Percentiles rank a stretch among this genome's conserved stretches.
Evolutionary conservation across 1,140 invertebrate species (phyloP).

Genomic region (Platyura marginata): DNA sequence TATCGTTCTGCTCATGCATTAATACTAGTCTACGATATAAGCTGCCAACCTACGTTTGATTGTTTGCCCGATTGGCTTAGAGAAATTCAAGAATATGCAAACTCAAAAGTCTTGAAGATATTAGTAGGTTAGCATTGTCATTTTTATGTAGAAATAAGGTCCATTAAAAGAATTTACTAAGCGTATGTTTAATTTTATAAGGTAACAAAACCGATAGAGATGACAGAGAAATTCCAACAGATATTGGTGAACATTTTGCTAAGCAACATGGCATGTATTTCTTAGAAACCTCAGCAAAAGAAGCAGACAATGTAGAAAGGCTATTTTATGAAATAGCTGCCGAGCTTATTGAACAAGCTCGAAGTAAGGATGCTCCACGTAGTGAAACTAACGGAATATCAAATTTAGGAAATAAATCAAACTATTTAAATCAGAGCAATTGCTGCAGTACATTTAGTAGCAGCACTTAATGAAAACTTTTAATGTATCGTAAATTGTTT

Average conservation of each 20-base stretch:
- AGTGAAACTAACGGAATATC: slow-evolving; percentile 2
- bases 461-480: too few species aligned
- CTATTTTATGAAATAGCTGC: slow-evolving; percentile 91
- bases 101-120: slow-evolving; percentile 81
- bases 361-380: slow-evolving; percentile 13
- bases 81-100: slow-evolving; percentile 94
- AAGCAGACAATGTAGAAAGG: slow-evolving; percentile 93
- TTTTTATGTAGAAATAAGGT: too few species aligned
- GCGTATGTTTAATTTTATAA: too few species aligned
- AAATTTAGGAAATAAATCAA: slow-evolving; percentile 2
- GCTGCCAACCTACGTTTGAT: slow-evolving; percentile 92
- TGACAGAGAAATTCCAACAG: slow-evolving; percentile 81
- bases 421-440: slow-evolving; percentile 2
- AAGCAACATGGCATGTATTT: slow-evolving; percentile 92
- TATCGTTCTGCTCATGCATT: slow-evolving; percentile 94
- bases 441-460: slow-evolving; percentile 1
- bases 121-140: slow-evolving; percentile 73
- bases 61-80: slow-evolving; percentile 86
- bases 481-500: too few species aligned
- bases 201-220: slow-evolving; percentile 93
- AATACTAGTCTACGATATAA: slow-evolving; percentile 95
- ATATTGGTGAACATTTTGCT: slow-evolving; percentile 92
- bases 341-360: slow-evolving; percentile 62
- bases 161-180: too few species aligned
- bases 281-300: slow-evolving; percentile 95